A percentile compares a stretch with the other conserved stretches of the same genome.
These are phyloP conservation scores for Melinaea marsaeus DNA, from an alignment of 2,888 invertebrate genomes.

Conservation along the genomic window DNA sequence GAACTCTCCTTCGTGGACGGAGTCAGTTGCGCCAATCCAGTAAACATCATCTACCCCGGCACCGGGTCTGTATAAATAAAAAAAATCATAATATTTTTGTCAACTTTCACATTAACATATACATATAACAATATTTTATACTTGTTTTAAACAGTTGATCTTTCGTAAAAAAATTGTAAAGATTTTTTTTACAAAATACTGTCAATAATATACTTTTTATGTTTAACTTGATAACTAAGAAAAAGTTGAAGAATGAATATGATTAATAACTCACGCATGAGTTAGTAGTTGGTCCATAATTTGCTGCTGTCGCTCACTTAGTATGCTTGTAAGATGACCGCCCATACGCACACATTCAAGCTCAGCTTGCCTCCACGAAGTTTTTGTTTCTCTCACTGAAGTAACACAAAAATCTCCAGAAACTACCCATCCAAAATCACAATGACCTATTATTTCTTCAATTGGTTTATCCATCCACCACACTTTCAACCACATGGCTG, in stretches of 20 bases:
- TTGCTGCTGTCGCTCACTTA: conserved; percentile 80
- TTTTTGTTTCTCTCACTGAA: conserved; percentile 75
- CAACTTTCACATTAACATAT: too few relatives aligned
- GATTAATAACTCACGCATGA: conserved; percentile 76
- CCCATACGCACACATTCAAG: conserved; percentile 80
- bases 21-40: conserved; percentile 90
- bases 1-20: conserved; percentile 86
- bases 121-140: too few relatives aligned
- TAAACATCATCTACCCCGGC: conserved; percentile 83
- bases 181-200: too few relatives aligned
- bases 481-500: conserved; percentile 77
- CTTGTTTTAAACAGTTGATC: too few relatives aligned
- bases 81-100: neutral
- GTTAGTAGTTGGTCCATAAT: conserved; percentile 80
- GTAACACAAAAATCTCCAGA: conserved; percentile 82
- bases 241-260: too few relatives aligned
- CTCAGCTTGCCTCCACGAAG: conserved; percentile 83
- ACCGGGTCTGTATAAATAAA: conserved; percentile 76
- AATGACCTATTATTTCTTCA: conserved; percentile 79
- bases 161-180: too few relatives aligned
- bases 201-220: too few relatives aligned
- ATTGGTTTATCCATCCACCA: conserved; percentile 81
- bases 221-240: too few relatives aligned
- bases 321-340: conserved; percentile 83
- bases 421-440: conserved; percentile 84